Percentiles rank a stretch among this genome's conserved stretches.
Evolutionary conservation across 2,888 invertebrate species (phyloP).

Genomic region (Bedellia somnulentella): DNA sequence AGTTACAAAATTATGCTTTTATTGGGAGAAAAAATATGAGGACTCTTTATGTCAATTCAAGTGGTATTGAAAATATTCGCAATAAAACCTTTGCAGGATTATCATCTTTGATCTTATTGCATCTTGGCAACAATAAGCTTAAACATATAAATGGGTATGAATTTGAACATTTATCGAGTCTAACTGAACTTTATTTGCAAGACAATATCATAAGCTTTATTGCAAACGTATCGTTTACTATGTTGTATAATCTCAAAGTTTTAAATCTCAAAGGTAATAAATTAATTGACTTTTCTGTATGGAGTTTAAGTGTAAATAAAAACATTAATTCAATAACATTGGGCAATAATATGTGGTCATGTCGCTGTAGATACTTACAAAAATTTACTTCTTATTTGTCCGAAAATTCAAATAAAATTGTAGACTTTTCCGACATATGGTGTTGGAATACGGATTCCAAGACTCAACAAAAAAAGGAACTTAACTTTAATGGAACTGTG

Average conservation of each 20-base stretch:
- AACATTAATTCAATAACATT: slow-evolving; percentile 72
- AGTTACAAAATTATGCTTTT: slow-evolving; percentile 85
- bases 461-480: slow-evolving; percentile 71
- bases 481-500: slow-evolving; percentile 82
- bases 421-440: slow-evolving; percentile 75
- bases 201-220: slow-evolving; percentile 79
- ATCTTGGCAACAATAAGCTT: slow-evolving; percentile 84
- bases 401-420: slow-evolving; percentile 75
- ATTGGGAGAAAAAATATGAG: slow-evolving; percentile 89
- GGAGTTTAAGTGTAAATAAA: slow-evolving; percentile 68
- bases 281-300: slow-evolving; percentile 75
- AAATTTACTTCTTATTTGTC: slow-evolving; percentile 78
- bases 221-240: slow-evolving; percentile 75
- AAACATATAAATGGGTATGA: slow-evolving; percentile 78
- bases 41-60: slow-evolving; percentile 82
- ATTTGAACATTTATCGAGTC: slow-evolving; percentile 78
- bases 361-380: slow-evolving; percentile 85
- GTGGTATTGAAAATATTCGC: slow-evolving; percentile 80
- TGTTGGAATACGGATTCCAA: slow-evolving; percentile 73
- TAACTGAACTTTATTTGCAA: slow-evolving; percentile 84
- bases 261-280: slow-evolving; percentile 83
- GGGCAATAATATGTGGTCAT: slow-evolving; percentile 88
- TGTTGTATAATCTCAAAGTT: slow-evolving; percentile 74
- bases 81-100: slow-evolving; percentile 88
- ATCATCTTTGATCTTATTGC: slow-evolving; percentile 75